Conservation (phyloP, 2,888 invertebrate genomes). For the Drosophila histrio region DNA sequence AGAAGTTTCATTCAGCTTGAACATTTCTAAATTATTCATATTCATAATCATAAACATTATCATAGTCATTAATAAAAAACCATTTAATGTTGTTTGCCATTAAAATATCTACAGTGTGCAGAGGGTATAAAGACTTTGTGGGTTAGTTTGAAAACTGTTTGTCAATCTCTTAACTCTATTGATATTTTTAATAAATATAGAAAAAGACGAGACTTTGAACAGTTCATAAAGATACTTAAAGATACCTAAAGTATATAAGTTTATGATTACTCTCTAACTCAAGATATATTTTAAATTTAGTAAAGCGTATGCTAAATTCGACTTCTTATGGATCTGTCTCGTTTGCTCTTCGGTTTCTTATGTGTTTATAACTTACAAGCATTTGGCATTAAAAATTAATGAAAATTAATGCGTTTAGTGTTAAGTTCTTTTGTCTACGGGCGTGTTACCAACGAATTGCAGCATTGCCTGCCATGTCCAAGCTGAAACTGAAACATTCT, state of each 20-base stretch:
- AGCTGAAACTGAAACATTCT: conserved; percentile 25
- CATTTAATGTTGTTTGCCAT: conserved; percentile 60
- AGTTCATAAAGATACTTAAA: no score
- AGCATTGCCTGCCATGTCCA: conserved; percentile 10
- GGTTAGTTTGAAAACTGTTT: not conserved
- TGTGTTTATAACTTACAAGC: conserved; percentile 18
- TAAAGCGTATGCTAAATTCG: conserved; percentile 2
- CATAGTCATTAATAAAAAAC: conserved; percentile 71
- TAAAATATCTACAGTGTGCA: not conserved
- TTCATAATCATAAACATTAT: conserved; percentile 31
- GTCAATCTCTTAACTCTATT: not conserved
- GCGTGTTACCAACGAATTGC: conserved; percentile 8
- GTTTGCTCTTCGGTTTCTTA: not conserved
- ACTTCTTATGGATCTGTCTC: not conserved
- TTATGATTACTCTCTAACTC: no score
- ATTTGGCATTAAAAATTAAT: conserved; percentile 50
- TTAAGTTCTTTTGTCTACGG: conserved; percentile 37
- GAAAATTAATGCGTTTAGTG: conserved; percentile 51
- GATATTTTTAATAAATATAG: no score
- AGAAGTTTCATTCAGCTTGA: conserved; percentile 12
- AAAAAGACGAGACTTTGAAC: no score
- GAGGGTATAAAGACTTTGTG: not conserved
- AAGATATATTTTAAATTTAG: not conserved
- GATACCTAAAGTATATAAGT: no score
- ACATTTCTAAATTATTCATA: conserved; percentile 62